Percentiles rank a stretch among this genome's conserved stretches.
phyloP scores from a whole-genome alignment of 2,113 vertebrate species.

The Indicator maculatus region DNA sequence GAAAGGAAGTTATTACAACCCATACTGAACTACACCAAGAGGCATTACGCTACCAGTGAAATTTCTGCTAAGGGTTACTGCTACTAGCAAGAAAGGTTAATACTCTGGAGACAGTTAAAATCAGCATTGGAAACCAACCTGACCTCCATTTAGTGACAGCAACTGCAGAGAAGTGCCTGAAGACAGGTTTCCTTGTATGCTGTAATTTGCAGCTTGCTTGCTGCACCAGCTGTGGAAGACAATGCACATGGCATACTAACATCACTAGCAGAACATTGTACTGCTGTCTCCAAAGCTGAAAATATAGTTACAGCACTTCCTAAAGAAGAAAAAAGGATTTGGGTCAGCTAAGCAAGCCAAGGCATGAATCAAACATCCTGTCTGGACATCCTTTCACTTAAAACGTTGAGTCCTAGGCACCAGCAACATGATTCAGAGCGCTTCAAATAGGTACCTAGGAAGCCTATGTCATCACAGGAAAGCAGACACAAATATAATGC shows the following conservation, averaged over 20 bases:
- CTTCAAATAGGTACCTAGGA: background rate
- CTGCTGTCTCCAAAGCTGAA: background rate
- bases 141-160: background rate
- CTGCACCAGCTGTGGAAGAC: background rate
- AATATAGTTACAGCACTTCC: background rate
- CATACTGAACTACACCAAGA: background rate
- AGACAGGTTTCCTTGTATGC: background rate
- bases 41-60: background rate
- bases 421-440: background rate
- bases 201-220: background rate
- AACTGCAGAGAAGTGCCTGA: background rate
- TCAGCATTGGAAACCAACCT: background rate
- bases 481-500: background rate
- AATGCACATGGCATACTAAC: background rate
- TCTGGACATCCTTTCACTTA: background rate
- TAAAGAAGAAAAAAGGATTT: background rate
- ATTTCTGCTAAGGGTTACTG: slow-evolving; percentile 1
- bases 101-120: background rate
- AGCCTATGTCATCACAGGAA: background rate
- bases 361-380: background rate
- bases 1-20: background rate
- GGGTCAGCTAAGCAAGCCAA: background rate
- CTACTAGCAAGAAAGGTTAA: background rate
- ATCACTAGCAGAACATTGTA: background rate
- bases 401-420: background rate